Conservation (phyloP, 1,140 invertebrate genomes). For the Capitella teleta region DNA sequence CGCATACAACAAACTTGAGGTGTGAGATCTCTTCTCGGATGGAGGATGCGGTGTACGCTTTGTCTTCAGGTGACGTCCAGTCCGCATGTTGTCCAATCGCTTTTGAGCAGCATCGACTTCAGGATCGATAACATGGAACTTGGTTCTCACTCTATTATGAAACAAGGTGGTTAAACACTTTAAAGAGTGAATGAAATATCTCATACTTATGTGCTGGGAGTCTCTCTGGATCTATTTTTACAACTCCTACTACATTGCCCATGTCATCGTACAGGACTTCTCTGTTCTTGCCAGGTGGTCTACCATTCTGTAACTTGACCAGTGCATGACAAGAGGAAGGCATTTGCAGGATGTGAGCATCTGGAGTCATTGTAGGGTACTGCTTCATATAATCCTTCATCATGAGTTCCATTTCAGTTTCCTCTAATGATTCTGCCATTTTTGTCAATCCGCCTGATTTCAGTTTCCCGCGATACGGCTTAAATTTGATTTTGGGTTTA, state of each 20-base stretch:
- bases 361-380: constrained; percentile 11
- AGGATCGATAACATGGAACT: constrained; percentile 31
- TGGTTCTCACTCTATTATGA: constrained; percentile 28
- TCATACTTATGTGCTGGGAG: constrained; percentile 30
- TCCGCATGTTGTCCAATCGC: constrained; percentile 35
- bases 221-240: constrained; percentile 31
- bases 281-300: constrained; percentile 31
- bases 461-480: constrained; percentile 26
- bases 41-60: not conserved
- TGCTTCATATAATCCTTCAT: constrained; percentile 14
- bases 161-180: not conserved
- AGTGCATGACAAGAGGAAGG: constrained; percentile 33
- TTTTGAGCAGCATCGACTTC: constrained; percentile 29
- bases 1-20: too few species aligned
- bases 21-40: not conserved
- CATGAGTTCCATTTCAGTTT: constrained; percentile 29
- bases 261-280: constrained; percentile 36
- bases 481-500: constrained; percentile 18
- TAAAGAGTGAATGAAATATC: not conserved
- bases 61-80: constrained; percentile 14
- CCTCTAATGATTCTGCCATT: constrained; percentile 31
- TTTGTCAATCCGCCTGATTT: constrained; percentile 21
- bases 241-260: constrained; percentile 33
- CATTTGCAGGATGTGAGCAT: constrained; percentile 21
- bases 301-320: constrained; percentile 31